Percentiles rank a stretch among this genome's conserved stretches.
phyloP scores from a whole-genome alignment of 2,113 vertebrate genomes.

The Scortum barcoo region DNA sequence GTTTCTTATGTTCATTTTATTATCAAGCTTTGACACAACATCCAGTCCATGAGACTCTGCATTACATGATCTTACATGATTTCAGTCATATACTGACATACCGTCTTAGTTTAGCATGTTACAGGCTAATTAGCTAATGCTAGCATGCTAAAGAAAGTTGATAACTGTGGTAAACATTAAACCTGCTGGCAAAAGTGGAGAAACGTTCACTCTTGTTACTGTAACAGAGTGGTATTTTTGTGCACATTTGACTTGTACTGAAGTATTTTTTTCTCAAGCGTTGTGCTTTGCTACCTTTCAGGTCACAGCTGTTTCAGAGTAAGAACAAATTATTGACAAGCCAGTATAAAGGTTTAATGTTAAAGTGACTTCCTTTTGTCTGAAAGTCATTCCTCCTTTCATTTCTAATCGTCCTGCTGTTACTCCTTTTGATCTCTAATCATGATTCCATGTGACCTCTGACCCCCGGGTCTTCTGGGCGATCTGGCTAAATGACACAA shows the following conservation, averaged over 20 bases:
- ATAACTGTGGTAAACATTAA: too few relatives aligned
- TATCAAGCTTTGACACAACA: not conserved
- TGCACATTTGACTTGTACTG: too few relatives aligned
- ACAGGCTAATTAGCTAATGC: too few relatives aligned
- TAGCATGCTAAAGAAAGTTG: too few relatives aligned
- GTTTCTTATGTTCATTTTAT: not conserved
- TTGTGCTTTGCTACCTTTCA: too few relatives aligned
- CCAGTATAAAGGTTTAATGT: not conserved
- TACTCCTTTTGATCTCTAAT: constrained; percentile 5
- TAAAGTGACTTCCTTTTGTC: constrained; percentile 1
- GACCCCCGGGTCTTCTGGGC: not conserved
- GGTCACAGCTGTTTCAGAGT: too few relatives aligned
- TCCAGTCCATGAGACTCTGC: not conserved
- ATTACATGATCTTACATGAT: too few relatives aligned
- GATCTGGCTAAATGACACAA: constrained; percentile 3
- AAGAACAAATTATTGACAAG: constrained; percentile 1
- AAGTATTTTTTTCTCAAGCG: too few relatives aligned
- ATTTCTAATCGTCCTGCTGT: constrained; percentile 16
- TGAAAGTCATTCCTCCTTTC: constrained; percentile 18
- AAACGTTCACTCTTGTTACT: too few relatives aligned
- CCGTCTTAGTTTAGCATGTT: not conserved
- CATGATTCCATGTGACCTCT: constrained; percentile 22
- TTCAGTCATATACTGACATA: too few relatives aligned
- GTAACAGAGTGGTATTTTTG: too few relatives aligned
- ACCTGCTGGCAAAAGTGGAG: too few relatives aligned